A percentile compares a stretch with the other conserved stretches of the same genome.
Evolutionary conservation across 1,140 invertebrate genomes (phyloP).

Genomic region (Cherax destructor): DNA sequence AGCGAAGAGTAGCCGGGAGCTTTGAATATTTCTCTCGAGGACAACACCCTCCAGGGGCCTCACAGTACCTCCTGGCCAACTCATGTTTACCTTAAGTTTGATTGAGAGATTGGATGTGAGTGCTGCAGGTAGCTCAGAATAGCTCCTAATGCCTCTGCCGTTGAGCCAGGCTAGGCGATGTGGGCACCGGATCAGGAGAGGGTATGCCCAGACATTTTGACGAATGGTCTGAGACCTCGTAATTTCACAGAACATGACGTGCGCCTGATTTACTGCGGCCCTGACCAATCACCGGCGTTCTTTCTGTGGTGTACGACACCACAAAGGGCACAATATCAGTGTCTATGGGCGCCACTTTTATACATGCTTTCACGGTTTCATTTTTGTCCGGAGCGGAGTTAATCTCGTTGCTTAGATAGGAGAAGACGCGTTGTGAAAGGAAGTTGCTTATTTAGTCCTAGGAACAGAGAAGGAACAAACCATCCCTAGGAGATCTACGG

Average conservation of each 20-base stretch:
- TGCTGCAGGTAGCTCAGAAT: not conserved
- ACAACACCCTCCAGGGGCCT: not conserved
- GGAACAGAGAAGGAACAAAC: slow-evolving; percentile 27
- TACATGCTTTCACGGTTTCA: slow-evolving; percentile 2
- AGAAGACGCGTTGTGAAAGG: not conserved
- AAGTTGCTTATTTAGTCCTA: not conserved
- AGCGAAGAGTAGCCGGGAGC: not conserved
- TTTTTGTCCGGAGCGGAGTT: not conserved
- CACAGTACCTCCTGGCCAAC: not conserved
- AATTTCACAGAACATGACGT: slow-evolving; percentile 70
- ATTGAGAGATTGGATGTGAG: not conserved
- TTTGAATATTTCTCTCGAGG: not conserved
- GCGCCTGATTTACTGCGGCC: slow-evolving; percentile 56
- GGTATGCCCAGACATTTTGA: slow-evolving; percentile 61
- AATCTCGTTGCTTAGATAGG: not conserved
- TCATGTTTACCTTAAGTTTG: not conserved
- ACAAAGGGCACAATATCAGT: slow-evolving; percentile 25
- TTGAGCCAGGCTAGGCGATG: slow-evolving; percentile 8
- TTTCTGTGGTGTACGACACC: slow-evolving; percentile 45
- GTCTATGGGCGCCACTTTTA: not conserved
- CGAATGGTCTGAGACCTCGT: slow-evolving; percentile 59
- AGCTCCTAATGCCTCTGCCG: slow-evolving; percentile 22
- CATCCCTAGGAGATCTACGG: not conserved
- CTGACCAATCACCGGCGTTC: slow-evolving; percentile 61
- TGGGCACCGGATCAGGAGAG: not conserved